Conservation (phyloP, 2,888 invertebrate genomes). For the Lamellibrachia columna region DNA sequence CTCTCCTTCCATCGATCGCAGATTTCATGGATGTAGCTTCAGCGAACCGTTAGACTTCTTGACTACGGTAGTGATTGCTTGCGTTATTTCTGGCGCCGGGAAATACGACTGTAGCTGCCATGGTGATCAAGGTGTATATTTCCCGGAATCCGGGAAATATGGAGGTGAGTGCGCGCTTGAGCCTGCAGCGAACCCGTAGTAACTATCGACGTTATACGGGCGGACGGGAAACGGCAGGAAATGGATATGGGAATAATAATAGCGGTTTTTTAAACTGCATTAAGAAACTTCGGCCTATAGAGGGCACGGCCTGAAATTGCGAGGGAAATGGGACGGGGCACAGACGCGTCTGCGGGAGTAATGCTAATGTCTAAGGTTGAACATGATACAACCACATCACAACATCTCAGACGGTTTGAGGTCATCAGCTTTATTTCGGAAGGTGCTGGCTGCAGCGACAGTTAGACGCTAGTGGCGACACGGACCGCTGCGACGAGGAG, state of each 20-base stretch:
- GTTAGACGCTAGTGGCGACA: background rate
- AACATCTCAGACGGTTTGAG: background rate
- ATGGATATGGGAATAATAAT: background rate
- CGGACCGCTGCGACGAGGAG: background rate
- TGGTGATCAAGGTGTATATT: slow-evolving; percentile 39
- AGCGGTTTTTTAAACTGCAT: background rate
- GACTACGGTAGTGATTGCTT: background rate
- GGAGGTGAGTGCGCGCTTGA: slow-evolving; percentile 33
- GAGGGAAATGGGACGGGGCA: background rate
- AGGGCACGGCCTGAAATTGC: background rate
- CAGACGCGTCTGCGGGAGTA: background rate
- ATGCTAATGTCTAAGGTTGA: background rate
- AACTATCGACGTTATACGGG: slow-evolving; percentile 3
- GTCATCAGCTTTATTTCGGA: background rate
- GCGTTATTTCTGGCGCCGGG: background rate
- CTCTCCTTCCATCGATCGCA: background rate
- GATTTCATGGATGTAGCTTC: background rate
- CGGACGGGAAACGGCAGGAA: background rate
- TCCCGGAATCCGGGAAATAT: slow-evolving; percentile 40
- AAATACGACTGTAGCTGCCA: background rate
- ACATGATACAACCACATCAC: background rate
- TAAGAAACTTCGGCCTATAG: background rate
- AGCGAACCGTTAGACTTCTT: background rate
- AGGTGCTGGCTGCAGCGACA: background rate
- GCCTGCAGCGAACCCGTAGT: background rate